Conservation (phyloP, 2,797 vertebrate genomes). For the Xiphorhynchus erythropygius region DNA sequence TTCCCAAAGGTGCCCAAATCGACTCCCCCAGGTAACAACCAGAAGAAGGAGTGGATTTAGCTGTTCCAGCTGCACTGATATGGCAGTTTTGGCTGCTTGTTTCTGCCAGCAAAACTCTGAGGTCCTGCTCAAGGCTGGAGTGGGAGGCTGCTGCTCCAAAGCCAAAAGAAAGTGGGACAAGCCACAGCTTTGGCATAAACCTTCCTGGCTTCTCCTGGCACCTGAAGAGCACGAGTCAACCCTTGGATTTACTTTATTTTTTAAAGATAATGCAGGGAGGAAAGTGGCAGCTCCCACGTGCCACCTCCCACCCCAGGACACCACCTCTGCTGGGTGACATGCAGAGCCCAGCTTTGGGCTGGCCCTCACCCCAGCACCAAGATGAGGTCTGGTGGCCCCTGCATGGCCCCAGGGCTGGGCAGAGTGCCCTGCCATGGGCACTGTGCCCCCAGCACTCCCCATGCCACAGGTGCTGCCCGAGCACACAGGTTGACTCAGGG, state of each 20-base stretch:
- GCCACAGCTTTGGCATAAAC: neutral
- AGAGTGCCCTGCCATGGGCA: neutral
- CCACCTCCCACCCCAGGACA: neutral
- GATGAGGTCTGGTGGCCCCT: fast-evolving
- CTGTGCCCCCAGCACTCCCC: neutral
- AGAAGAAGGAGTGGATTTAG: neutral
- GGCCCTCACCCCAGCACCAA: fast-evolving
- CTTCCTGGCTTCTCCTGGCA: neutral
- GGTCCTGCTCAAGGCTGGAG: neutral
- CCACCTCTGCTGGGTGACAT: neutral
- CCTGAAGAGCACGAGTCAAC: neutral
- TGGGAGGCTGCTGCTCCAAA: neutral
- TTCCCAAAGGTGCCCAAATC: fast-evolving
- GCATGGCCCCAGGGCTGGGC: neutral
- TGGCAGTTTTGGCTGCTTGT: neutral
- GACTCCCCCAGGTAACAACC: neutral
- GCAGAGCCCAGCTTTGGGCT: neutral
- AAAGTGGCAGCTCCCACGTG: neutral
- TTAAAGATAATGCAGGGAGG: neutral
- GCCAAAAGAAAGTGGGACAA: neutral
- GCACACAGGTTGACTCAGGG: neutral
- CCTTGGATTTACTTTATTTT: too few species aligned
- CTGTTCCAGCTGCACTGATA: neutral
- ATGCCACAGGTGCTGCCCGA: neutral
- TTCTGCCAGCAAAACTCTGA: neutral